Evolutionary conservation across 2,113 vertebrate genomes (phyloP), one percentile per base, ranked within the genome.

Genomic region (Heterotilapia buettikoferi): DNA sequence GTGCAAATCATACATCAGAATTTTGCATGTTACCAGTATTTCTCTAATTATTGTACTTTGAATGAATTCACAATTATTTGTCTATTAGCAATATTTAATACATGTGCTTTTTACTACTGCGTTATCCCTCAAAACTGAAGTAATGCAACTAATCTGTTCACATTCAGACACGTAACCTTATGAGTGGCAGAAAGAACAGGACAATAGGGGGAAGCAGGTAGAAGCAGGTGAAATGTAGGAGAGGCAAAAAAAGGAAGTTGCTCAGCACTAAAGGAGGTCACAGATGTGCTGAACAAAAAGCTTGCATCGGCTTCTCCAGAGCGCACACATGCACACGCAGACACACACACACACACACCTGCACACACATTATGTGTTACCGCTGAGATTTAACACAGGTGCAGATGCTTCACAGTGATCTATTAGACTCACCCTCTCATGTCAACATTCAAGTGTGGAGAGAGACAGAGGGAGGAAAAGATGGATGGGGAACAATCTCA

Each of bases 381-480:
- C 92, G 84, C 82, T 89, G 93, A 96, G 94, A 94, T 92, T 93
- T 92, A 95, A 95, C 95, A 94, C 93, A 94, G 93, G 95, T 96
- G 95, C 95, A 94, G 91, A 94, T 95, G 92, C 92, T 93, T 95
- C 93, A 91, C 85, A 76, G 93, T 96, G 92, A 96, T 96, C 94
- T 92, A 96, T 95, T 94, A 94, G 93, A 91, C 88, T 94, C 94
- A 89, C 88, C 88, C 93, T 92, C 91, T 93, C 92, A 85, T 92
- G 92, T 94, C 93, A 92, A 94, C 95, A 95, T 95, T 91, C 91
- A 94, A 87, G 95, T 94, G 92, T 82, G 79, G 84, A 90, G 91
- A 88, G 92, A 94, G 92, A 90, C 84, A 85, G 92, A 91, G 90
- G 66, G 84, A 68, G 86, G 54, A 53, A 91, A 85, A 94, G 94